phyloP scores from a whole-genome alignment of 2,888 invertebrate genomes.

The Platypus cylindrus region DNA sequence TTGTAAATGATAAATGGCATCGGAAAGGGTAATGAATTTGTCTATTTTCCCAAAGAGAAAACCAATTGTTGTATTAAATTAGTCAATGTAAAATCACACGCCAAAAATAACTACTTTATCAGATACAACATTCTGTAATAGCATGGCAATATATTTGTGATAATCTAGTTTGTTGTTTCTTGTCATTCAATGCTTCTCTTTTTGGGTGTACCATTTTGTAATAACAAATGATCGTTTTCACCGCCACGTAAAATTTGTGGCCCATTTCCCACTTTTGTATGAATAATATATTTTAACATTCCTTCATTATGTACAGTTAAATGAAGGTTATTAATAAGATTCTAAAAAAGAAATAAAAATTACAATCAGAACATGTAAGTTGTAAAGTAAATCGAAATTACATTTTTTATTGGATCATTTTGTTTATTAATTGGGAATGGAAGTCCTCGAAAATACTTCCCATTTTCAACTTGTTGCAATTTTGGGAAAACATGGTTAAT shows the following conservation, averaged over 20 bases:
- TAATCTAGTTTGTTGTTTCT: too few species aligned
- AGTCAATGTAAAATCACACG: too few species aligned
- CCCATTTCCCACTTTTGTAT: conserved; percentile 72
- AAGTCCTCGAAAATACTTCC: conserved; percentile 47
- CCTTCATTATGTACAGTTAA: conserved; percentile 32
- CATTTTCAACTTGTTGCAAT: conserved; percentile 39
- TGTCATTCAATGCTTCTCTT: too few species aligned
- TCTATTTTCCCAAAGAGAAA: too few species aligned
- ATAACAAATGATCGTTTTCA: conserved; percentile 38
- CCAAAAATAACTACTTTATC: too few species aligned
- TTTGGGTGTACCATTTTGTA: conserved; percentile 37
- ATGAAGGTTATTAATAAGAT: conserved; percentile 16
- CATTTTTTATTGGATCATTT: conserved; percentile 5
- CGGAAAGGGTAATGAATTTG: too few species aligned
- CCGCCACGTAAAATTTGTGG: conserved; percentile 46
- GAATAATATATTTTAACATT: conserved; percentile 67
- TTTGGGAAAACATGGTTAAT: conserved; percentile 60
- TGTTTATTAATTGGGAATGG: conserved; percentile 17
- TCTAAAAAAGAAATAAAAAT: conserved; percentile 15
- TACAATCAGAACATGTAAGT: too few species aligned
- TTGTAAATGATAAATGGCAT: too few species aligned
- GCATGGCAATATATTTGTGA: too few species aligned
- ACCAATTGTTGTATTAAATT: too few species aligned
- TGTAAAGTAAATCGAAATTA: conserved; percentile 2
- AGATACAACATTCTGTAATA: too few species aligned